Evolutionary conservation across 2,888 invertebrate species (phyloP), one percentile per base, ranked within the genome.

Genomic region (Apocheima hispidaria): DNA sequence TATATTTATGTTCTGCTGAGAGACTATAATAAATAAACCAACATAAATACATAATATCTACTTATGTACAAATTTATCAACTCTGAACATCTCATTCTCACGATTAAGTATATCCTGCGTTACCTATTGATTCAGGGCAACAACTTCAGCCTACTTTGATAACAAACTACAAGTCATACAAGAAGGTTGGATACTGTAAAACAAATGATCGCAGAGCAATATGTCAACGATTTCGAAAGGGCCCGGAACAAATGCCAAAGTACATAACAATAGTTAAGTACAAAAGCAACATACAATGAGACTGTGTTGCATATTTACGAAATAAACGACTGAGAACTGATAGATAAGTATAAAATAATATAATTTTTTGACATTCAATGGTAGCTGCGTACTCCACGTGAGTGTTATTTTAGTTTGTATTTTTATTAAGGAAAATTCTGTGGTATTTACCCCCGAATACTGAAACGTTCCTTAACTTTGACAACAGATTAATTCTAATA

Each of bases 171-270:
- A 54, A 50, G 16, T 10, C 50, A 23, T 51, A 51, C 55, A 52
- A 56, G 61, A 26, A 56, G 41, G 52, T 56, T 40, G 26, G 46
- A 51, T 56, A 56, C 51, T 61, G 61, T 62, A 62, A 52, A 62
- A 62, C 61, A 57, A 62, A 62, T 62, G 41, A 57, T 56, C 46
- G 30, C 72, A 72, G 65, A 73, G 64, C 72, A 74, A 77, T 82
- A 82, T 82, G 81, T 84, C 80, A 80, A 80, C 70, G 69, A 72
- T 81, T 79, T 76, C 71, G 75, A 77, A 85, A 86, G 74, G 77
- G 72, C 74, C 59, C 78, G 77, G 77, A 81, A 80, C 82, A 83
- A 87, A 86, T 86, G 81, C 72, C 83, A 85, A 81, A 77, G 75
- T 74, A 78, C 71, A 74, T 75, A 79, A 72, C 70, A 51, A 56